phyloP scores from a whole-genome alignment of 2,797 vertebrate genomes.

The Premnoplex brunnescens region DNA sequence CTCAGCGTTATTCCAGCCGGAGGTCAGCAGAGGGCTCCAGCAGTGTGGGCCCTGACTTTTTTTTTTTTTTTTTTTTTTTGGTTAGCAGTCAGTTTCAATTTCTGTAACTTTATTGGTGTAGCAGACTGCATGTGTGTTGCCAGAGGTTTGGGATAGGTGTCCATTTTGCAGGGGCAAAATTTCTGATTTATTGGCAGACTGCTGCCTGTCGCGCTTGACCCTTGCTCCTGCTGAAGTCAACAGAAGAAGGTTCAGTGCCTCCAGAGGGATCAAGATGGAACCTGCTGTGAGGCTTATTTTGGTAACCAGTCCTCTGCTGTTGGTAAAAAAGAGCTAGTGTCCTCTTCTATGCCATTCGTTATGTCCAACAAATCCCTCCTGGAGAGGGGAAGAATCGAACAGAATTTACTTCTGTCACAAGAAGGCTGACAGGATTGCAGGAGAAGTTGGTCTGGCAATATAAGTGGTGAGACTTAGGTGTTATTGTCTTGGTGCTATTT shows the following conservation, averaged over 20 bases:
- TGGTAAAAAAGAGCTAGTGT: neutral
- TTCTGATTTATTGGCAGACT: slow-evolving; percentile 1
- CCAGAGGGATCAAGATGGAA: slow-evolving; percentile 38
- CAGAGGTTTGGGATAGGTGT: slow-evolving; percentile 3
- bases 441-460: neutral
- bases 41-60: slow-evolving; percentile 28
- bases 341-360: neutral
- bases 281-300: slow-evolving; percentile 47
- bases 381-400: neutral
- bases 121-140: neutral
- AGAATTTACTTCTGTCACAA: neutral
- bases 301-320: slow-evolving; percentile 24
- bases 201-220: neutral
- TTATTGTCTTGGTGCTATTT: neutral
- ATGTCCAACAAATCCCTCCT: neutral
- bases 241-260: slow-evolving; percentile 60
- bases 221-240: slow-evolving; percentile 61
- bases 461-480: neutral
- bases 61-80: neutral
- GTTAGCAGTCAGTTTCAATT: neutral
- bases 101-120: neutral
- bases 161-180: slow-evolving; percentile 19
- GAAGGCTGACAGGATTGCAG: neutral
- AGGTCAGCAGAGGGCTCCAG: slow-evolving; percentile 79
- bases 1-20: slow-evolving; percentile 65